Evolutionary conservation across 1,140 invertebrate genomes (phyloP).

Genomic region (Tribolium madens): DNA sequence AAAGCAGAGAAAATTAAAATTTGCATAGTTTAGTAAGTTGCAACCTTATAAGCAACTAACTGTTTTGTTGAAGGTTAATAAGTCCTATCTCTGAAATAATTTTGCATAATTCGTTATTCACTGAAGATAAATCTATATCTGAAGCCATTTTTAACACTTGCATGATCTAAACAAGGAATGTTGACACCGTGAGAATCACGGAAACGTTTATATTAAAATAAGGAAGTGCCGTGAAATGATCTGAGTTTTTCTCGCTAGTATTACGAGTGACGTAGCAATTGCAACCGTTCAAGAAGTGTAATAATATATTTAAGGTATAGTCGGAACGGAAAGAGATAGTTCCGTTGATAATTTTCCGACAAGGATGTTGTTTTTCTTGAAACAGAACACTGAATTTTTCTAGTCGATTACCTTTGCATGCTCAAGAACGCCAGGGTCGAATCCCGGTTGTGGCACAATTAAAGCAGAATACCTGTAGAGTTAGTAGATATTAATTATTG

Average conservation of each 20-base stretch:
- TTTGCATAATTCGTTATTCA: not conserved
- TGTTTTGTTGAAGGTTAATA: not conserved
- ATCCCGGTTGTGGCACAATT: constrained; percentile 5
- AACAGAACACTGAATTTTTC: no score
- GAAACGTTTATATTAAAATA: not conserved
- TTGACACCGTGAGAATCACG: not conserved
- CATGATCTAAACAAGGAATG: not conserved
- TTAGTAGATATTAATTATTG: constrained; percentile 12
- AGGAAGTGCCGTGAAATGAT: not conserved
- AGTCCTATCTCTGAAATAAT: not conserved
- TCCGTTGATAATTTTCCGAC: not conserved
- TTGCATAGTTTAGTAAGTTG: not conserved
- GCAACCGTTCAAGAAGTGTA: not conserved
- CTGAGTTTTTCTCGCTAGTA: not conserved
- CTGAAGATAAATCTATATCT: not conserved
- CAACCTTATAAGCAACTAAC: not conserved
- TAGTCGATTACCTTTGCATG: not conserved
- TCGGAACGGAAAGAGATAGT: not conserved
- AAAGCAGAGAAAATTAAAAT: not conserved
- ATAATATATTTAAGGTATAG: not conserved
- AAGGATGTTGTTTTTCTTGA: not conserved
- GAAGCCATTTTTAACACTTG: not conserved
- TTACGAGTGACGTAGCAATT: not conserved
- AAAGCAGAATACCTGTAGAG: not conserved
- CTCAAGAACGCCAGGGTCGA: not conserved